Evolutionary conservation across 1,140 invertebrate species (phyloP), one percentile per base, ranked within the genome.

Genomic region (Papilio helenus): DNA sequence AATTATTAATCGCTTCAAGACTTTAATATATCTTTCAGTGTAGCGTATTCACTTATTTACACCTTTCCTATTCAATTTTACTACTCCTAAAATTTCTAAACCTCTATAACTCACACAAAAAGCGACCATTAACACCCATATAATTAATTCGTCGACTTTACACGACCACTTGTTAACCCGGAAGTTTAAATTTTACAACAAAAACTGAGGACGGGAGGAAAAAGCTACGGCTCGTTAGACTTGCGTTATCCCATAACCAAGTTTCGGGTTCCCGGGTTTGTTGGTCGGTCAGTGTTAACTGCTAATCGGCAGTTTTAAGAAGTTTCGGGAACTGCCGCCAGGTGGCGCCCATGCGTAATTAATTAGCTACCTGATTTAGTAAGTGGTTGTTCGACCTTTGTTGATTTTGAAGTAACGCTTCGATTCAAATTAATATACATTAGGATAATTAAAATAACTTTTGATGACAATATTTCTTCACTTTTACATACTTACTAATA

Each of bases 201-300:
- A 72, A 72, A 72, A 72, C 71, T 34, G 71, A 42, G 71, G 39
- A 12, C 71, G 71, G 39, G 18, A 7, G 71, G 16, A 72, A 72
- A 72, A 72, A 72, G 29, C 71, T 39, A 72, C 18, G 71, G 71
- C 71, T 72, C 71, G 71, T 39, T 71, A 71, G 34, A 18, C 29
- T 4, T 39, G 14, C 68, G 18, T 44, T 72, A 65, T 42, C 71
- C 71, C 39, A 3, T 2, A 10, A 20, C 71, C 71, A 72, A 72
- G 34, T 72, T 72, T 72, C n/a, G n/a, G 68, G 68, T 72, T 65
- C 26, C 23, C 61, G 23, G 39, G 9, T 23, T 20, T 42, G 42
- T 73, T 49, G 2, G 42, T 20, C 42, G 72, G 72, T 74, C 72
- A 74, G 72, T 74, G 44, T 74, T 74, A 74, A 74, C 44, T 74